Percentiles rank a stretch among this genome's conserved stretches.
Evolutionary conservation across 2,113 vertebrate species (phyloP).

Genomic region (Pampusana beccarii): DNA sequence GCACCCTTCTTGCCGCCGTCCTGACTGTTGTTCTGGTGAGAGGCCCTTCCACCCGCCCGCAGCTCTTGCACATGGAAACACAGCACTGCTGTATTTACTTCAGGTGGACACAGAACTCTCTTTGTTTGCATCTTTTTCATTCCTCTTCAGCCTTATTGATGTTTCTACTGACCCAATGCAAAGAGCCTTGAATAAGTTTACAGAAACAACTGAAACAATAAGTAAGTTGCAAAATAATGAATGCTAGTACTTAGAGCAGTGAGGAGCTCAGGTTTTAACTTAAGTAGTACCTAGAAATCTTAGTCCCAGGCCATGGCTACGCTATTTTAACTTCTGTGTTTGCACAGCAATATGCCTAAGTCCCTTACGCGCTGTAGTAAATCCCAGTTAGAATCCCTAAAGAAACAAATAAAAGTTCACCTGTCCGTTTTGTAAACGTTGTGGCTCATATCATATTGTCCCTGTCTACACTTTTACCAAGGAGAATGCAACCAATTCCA

Average conservation of each 20-base stretch:
- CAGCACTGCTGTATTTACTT: background rate
- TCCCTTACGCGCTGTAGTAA: background rate
- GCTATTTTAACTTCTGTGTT: background rate
- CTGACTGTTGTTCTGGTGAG: background rate
- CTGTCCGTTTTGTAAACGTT: background rate
- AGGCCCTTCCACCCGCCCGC: background rate
- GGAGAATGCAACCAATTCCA: background rate
- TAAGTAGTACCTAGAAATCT: background rate
- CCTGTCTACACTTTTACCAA: background rate
- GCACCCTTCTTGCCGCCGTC: background rate
- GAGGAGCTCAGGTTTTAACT: background rate
- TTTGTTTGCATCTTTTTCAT: background rate
- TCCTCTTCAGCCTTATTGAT: background rate
- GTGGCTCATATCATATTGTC: background rate
- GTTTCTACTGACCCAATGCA: background rate
- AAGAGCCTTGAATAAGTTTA: background rate
- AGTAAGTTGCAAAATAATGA: background rate
- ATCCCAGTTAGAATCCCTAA: background rate
- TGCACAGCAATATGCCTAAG: background rate
- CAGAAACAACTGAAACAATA: background rate
- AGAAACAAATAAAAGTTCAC: background rate
- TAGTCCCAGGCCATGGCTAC: background rate
- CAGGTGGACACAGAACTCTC: background rate
- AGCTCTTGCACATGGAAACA: background rate
- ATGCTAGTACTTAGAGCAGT: background rate